A percentile compares a stretch with the other conserved stretches of the same genome.
Conservation (phyloP, 2,113 vertebrate genomes). For the Aepyceros melampus region DNA sequence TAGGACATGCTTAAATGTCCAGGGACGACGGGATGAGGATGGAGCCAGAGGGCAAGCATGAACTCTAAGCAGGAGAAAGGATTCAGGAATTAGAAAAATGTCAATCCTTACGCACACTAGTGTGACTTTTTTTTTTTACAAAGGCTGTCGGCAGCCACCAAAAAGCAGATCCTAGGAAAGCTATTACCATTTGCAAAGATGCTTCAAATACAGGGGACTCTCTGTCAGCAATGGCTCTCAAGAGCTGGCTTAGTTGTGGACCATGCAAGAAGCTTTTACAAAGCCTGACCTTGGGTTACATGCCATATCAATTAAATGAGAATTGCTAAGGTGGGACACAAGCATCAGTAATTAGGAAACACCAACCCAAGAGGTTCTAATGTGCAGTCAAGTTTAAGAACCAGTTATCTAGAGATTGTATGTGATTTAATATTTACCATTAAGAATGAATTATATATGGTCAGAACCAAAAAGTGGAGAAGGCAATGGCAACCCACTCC, state of each 20-base stretch:
- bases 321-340: background rate
- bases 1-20: background rate
- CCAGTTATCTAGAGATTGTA: background rate
- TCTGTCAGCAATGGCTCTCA: background rate
- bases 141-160: background rate
- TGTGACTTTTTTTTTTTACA: background rate
- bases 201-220: background rate
- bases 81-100: background rate
- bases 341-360: background rate
- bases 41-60: background rate
- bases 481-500: too few species aligned
- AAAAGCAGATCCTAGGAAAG: background rate
- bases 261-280: background rate
- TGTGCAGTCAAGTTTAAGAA: background rate
- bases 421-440: background rate
- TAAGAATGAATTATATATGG: background rate
- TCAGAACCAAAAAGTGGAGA: background rate
- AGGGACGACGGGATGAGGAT: background rate
- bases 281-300: background rate
- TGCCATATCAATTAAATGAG: background rate
- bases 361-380: background rate
- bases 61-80: background rate
- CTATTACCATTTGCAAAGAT: background rate
- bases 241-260: background rate
- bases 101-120: background rate